A percentile compares a stretch with the other conserved stretches of the same genome.
Evolutionary conservation across 1,140 invertebrate species (phyloP).

Genomic region (Paramacrobiotus metropolitanus): DNA sequence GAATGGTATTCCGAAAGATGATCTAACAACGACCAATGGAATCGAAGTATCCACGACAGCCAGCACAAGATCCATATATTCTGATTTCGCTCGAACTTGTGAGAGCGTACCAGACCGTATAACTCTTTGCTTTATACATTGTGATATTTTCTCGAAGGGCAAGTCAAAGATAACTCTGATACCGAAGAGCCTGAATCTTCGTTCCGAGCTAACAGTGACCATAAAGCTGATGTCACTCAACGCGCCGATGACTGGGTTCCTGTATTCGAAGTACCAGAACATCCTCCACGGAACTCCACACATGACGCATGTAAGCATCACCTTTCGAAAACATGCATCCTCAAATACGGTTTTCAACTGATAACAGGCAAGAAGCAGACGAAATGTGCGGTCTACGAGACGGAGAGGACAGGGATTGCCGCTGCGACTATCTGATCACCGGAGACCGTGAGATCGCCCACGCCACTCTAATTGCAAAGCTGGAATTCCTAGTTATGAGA

Average conservation of each 20-base stretch:
- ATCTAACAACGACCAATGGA: slow-evolving; percentile 53
- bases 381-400: slow-evolving; percentile 54
- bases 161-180: not conserved
- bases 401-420: slow-evolving; percentile 34
- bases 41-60: slow-evolving; percentile 25
- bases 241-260: slow-evolving; percentile 18
- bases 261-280: not conserved
- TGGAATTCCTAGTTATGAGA: not conserved
- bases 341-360: no score
- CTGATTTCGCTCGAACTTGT: slow-evolving; percentile 13
- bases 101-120: no score
- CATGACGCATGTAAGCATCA: slow-evolving; percentile 15
- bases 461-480: slow-evolving; percentile 29
- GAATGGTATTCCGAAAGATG: slow-evolving; percentile 56
- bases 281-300: slow-evolving; percentile 5
- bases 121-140: no score
- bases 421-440: slow-evolving; percentile 63
- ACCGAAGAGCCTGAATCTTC: not conserved
- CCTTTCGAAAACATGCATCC: not conserved
- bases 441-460: slow-evolving; percentile 56
- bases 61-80: slow-evolving; percentile 25
- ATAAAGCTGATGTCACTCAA: no score
- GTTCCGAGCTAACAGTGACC: not conserved
- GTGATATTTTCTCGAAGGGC: slow-evolving; percentile 15
- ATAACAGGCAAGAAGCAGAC: slow-evolving; percentile 36